Base-by-base conservation (phyloP, 2,113 vertebrate species). In the Ceyx cyanopectus region DNA sequence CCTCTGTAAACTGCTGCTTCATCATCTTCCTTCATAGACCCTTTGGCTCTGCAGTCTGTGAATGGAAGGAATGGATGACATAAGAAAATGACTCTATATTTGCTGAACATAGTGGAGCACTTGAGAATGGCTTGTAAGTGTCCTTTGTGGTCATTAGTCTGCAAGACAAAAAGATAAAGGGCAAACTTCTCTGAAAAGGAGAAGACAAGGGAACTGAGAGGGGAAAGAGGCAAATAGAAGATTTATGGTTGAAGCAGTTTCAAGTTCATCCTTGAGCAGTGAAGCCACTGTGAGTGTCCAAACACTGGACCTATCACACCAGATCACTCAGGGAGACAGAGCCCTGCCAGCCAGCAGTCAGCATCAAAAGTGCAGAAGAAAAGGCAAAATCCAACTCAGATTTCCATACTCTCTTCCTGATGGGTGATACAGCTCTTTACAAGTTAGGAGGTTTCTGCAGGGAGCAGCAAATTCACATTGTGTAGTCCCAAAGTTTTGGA, bases 401-500 rank as follows among this genome's bases (percentile, higher is more conserved):
- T 91, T 82, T 76, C 48, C n/a, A 79, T 23, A 4, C 2, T 60
- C 10, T 37, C 7, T 40, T 60, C 43, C 77, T 32, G n/a, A 62
- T 0, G 2, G 27, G 5, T 32, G 27, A 62, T 48, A 41, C 43
- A 40, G 17, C 14, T 69, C n/a, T 62, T 54, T 48, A 21, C 15
- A 48, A 45, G 45, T 30, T 61, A 76, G 46, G 54, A 73, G 66
- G 21, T 70, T 73, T 72, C 68, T 80, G 87, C 23, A 10, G 26
- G 63, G 26, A 67, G 56, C 0, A 0, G 23, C 63, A 48, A 82
- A 32, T 57, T 94, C 72, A 41, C 65, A 20, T 60, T 19, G 0
- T 1, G 1, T 24, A 41, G 76, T 63, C 75, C 68, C 73, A 53
- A 74, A 70, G n/a, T 40, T 92, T 95, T 94, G 94, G 76, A 90